Conservation (phyloP, 1,140 invertebrate genomes). For the Pentalonia nigronervosa region DNA sequence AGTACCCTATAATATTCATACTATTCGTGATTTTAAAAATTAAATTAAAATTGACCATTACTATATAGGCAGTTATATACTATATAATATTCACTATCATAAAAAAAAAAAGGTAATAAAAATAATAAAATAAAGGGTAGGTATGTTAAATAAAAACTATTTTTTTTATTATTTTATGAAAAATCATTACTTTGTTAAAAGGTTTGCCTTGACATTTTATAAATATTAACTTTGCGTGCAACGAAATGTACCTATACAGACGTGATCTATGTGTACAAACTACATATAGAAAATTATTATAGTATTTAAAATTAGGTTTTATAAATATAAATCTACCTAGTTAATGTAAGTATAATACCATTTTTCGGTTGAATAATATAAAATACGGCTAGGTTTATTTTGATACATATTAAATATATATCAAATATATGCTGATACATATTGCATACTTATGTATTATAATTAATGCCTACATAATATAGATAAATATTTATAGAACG, state of each 20-base stretch:
- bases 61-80: neutral
- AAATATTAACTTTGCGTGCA: conserved; percentile 29
- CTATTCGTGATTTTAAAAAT: too few relatives aligned
- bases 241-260: neutral
- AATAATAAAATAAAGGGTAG: neutral
- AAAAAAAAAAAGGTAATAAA: neutral
- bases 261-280: neutral
- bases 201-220: neutral
- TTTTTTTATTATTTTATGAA: neutral
- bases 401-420: too few relatives aligned
- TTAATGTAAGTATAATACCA: too few relatives aligned
- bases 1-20: too few relatives aligned
- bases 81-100: neutral
- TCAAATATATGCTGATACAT: too few relatives aligned
- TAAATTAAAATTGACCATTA: too few relatives aligned
- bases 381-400: too few relatives aligned
- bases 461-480: too few relatives aligned
- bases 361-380: too few relatives aligned
- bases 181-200: conserved; percentile 9
- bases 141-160: neutral
- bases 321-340: too few relatives aligned
- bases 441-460: too few relatives aligned
- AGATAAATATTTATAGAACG: too few relatives aligned
- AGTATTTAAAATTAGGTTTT: neutral
- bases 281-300: neutral